Percentiles rank a stretch among this genome's conserved stretches.
phyloP scores from a whole-genome alignment of 2,888 invertebrate genomes.

The Xylota segnis region DNA sequence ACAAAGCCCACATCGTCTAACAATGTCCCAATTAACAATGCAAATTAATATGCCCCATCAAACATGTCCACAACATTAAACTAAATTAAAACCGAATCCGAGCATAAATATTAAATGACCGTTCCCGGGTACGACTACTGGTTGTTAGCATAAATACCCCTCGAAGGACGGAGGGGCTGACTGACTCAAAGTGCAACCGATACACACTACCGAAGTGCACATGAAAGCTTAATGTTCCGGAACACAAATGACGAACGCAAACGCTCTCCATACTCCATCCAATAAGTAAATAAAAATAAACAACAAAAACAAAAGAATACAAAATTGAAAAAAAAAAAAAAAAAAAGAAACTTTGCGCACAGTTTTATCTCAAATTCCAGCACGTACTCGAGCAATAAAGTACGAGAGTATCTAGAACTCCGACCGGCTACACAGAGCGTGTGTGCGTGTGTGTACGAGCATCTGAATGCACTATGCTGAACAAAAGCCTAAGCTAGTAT shows the following conservation, averaged over 20 bases:
- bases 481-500: slow-evolving; percentile 36
- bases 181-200: slow-evolving; percentile 12
- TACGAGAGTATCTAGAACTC: slow-evolving; percentile 52
- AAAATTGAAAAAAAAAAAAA: slow-evolving; percentile 13
- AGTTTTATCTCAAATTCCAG: slow-evolving; percentile 73
- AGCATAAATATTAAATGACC: slow-evolving; percentile 55
- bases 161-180: neutral
- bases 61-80: slow-evolving; percentile 66
- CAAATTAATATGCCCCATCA: slow-evolving; percentile 66
- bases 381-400: slow-evolving; percentile 69
- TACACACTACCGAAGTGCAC: slow-evolving; percentile 61
- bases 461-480: slow-evolving; percentile 25
- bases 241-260: slow-evolving; percentile 70
- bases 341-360: slow-evolving; percentile 43
- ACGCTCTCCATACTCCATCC: slow-evolving; percentile 55
- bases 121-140: slow-evolving; percentile 8
- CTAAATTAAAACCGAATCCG: slow-evolving; percentile 46
- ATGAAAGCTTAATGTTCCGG: slow-evolving; percentile 68
- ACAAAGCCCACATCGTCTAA: neutral
- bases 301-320: slow-evolving; percentile 29
- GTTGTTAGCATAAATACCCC: slow-evolving; percentile 1
- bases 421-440: slow-evolving; percentile 27
- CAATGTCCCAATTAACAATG: slow-evolving; percentile 49
- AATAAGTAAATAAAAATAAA: slow-evolving; percentile 51
- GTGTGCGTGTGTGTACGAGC: slow-evolving; percentile 40